Evolutionary conservation across 1,140 invertebrate genomes (phyloP), one percentile per base, ranked within the genome.

Genomic region (Grapholita molesta): DNA sequence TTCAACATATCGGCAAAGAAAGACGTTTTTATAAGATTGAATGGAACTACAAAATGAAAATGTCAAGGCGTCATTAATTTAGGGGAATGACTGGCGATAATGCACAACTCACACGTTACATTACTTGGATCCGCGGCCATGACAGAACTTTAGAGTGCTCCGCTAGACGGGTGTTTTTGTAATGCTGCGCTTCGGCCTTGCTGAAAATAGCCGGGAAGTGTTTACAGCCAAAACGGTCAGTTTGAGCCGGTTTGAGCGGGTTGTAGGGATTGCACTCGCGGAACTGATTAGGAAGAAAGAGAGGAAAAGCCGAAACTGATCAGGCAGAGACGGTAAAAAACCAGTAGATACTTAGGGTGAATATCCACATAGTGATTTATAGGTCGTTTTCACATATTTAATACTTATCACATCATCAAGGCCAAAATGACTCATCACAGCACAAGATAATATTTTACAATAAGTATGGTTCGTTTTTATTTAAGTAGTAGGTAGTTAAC

Each of bases 151-250:
- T n/a, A n/a, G 57, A 64, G 38, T 38, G 64, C 38, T 28, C 55
- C 68, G 66, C 42, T 66, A 33, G 68, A 71, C 66, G 18, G 12
- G 15, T 18, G 33, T 53, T 68, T 71, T 35, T 35, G 28, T 57
- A 64, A 71, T 71, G 70, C 57, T 64, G 55, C 67, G 64, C 65
- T 71, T 25, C 32, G 57, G 7, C 33, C 64, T 66, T 65, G 66
- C 52, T 38, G 68, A 71, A 68, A 71, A 64, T 61, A 68, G 64
- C 70, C n/a, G 24, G 32, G 42, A 48, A 48, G n/a, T 32, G 25
- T 42, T 70, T 52, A 66, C 38, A 69, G 25, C 38, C 24, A 35
- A 68, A 55, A 55, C 24, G 18, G 55, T 30, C 53, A 21, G 55
- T 61, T 28, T 28, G 55, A 61, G n/a, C 55, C 55, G 55, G 55